Evolutionary conservation across 2,888 invertebrate genomes (phyloP).

Genomic region (Cheiracanthium punctorium): DNA sequence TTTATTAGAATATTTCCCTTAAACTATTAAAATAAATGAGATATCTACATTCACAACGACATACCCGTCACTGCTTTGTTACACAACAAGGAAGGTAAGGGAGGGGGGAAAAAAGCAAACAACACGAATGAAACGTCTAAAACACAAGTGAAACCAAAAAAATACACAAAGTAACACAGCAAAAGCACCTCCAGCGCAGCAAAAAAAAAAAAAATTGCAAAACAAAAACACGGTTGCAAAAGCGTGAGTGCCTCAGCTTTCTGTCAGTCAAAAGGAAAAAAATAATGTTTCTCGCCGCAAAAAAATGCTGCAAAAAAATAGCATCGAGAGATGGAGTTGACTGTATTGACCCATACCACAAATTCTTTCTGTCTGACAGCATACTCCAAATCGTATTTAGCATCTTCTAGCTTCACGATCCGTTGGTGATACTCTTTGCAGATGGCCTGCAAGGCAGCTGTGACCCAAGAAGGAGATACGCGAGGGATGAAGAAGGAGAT

Average conservation of each 20-base stretch:
- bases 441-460: conserved; percentile 90
- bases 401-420: conserved; percentile 97
- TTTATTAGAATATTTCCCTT: too few relatives aligned
- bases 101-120: neutral
- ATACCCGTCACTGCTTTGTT: too few relatives aligned
- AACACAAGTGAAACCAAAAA: neutral
- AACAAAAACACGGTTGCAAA: conserved; percentile 34
- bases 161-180: neutral
- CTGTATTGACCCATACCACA: conserved; percentile 84
- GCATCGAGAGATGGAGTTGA: conserved; percentile 26
- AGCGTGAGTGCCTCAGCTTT: conserved; percentile 53
- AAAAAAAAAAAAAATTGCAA: conserved; percentile 12
- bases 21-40: too few relatives aligned
- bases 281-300: neutral
- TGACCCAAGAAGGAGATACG: neutral
- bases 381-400: conserved; percentile 99
- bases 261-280: conserved; percentile 8
- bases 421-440: conserved; percentile 97
- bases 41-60: too few relatives aligned
- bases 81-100: too few relatives aligned
- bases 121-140: neutral
- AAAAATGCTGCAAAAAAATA: conserved; percentile 35
- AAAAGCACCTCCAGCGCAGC: conserved; percentile 1
- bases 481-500: conserved; percentile 23
- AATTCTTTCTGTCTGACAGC: conserved; percentile 99